phyloP scores from a whole-genome alignment of 1,140 invertebrate genomes.

The Caenorhabditis latens region DNA sequence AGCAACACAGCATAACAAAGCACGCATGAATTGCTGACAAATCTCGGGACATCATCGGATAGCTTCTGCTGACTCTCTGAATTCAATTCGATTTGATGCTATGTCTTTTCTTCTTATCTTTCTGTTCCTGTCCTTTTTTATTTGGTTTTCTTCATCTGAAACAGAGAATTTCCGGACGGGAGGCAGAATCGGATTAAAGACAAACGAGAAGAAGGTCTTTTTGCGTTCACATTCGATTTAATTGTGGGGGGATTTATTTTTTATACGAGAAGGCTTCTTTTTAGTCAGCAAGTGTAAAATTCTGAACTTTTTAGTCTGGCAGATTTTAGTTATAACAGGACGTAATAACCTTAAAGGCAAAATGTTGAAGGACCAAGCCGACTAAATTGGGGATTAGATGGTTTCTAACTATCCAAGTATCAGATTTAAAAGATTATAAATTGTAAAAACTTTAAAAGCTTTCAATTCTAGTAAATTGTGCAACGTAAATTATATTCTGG shows the following conservation, averaged over 20 bases:
- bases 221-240: constrained; percentile 7
- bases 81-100: constrained; percentile 32
- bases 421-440: too few relatives aligned
- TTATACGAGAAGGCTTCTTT: not conserved
- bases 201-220: constrained; percentile 4
- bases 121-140: constrained; percentile 51
- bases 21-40: constrained; percentile 55
- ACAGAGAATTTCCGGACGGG: constrained; percentile 4
- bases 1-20: constrained; percentile 48
- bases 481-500: too few relatives aligned
- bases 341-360: too few relatives aligned
- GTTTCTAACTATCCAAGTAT: too few relatives aligned
- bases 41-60: constrained; percentile 50
- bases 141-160: constrained; percentile 44
- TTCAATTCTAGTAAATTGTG: too few relatives aligned
- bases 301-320: not conserved
- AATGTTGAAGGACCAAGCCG: too few relatives aligned
- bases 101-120: not conserved
- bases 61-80: not conserved
- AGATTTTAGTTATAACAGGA: too few relatives aligned
- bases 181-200: constrained; percentile 22
- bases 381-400: too few relatives aligned
- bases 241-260: not conserved
- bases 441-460: too few relatives aligned
- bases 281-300: not conserved